Conservation (phyloP, 2,797 vertebrate genomes). For the Echiichthys vipera region DNA sequence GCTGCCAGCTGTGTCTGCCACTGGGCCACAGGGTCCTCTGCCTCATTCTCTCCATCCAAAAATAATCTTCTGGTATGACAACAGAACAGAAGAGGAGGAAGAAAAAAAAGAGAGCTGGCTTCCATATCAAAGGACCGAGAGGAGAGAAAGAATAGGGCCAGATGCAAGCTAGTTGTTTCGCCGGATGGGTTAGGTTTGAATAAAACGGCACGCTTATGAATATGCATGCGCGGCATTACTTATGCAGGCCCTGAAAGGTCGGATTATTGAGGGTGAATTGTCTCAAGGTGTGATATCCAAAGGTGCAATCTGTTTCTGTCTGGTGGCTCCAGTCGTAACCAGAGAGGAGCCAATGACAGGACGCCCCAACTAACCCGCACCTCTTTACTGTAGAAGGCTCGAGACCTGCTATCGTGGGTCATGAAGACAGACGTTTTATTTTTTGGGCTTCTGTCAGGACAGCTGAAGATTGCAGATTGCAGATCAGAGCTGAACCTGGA, state of each 20-base stretch:
- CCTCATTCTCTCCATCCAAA: constrained; percentile 66
- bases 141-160: constrained; percentile 77
- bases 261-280: constrained; percentile 60
- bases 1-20: constrained; percentile 51
- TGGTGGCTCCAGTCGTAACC: constrained; percentile 36
- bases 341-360: constrained; percentile 30
- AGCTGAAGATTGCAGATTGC: too few relatives aligned
- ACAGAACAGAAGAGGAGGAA: constrained; percentile 67
- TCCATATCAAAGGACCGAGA: constrained; percentile 77
- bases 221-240: constrained; percentile 73
- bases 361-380: constrained; percentile 3
- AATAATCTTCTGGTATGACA: constrained; percentile 83
- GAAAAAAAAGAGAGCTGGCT: constrained; percentile 73
- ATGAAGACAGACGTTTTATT: too few relatives aligned
- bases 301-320: constrained; percentile 27
- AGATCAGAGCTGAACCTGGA: too few relatives aligned
- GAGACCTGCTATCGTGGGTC: neutral
- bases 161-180: constrained; percentile 73
- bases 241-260: constrained; percentile 57
- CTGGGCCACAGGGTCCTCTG: constrained; percentile 27
- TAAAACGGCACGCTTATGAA: constrained; percentile 62
- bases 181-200: constrained; percentile 64
- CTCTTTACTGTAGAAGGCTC: neutral
- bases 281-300: constrained; percentile 65
- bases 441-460: too few relatives aligned